phyloP scores from a whole-genome alignment of 2,113 vertebrate species.

The Ailurus styani region DNA sequence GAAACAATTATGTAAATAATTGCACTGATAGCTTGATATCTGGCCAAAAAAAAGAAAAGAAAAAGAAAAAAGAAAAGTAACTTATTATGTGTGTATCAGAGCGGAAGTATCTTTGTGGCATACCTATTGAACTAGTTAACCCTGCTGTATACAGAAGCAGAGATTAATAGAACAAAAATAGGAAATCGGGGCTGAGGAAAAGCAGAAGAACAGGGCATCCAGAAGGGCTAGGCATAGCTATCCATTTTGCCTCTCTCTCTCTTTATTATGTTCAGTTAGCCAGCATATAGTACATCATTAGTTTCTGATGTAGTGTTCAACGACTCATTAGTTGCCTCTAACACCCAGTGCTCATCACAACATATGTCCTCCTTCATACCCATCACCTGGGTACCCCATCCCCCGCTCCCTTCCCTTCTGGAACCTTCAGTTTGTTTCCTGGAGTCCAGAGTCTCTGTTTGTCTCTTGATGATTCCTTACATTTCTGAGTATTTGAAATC shows the following conservation, averaged over 20 bases:
- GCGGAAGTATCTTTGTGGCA: background rate
- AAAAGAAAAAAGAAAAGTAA: background rate
- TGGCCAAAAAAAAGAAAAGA: background rate
- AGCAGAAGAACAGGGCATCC: no score
- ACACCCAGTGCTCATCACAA: no score
- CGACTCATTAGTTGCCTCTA: no score
- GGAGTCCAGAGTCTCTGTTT: no score
- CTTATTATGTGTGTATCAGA: background rate
- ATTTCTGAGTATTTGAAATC: background rate
- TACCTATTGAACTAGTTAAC: background rate
- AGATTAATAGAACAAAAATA: background rate
- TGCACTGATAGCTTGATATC: background rate
- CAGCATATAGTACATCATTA: no score
- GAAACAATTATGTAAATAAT: background rate
- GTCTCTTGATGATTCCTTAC: background rate
- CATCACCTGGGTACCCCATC: no score
- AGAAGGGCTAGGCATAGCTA: fast-evolving
- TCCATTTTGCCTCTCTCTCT: no score
- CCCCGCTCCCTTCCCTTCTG: no score
- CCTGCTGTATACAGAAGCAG: background rate
- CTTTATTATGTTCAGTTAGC: no score
- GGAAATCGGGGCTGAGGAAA: background rate
- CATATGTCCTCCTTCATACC: no score
- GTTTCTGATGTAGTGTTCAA: no score
- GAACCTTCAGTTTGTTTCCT: no score